Evolutionary conservation across 2,888 invertebrate genomes (phyloP).

Genomic region (Crepidodera aurea): DNA sequence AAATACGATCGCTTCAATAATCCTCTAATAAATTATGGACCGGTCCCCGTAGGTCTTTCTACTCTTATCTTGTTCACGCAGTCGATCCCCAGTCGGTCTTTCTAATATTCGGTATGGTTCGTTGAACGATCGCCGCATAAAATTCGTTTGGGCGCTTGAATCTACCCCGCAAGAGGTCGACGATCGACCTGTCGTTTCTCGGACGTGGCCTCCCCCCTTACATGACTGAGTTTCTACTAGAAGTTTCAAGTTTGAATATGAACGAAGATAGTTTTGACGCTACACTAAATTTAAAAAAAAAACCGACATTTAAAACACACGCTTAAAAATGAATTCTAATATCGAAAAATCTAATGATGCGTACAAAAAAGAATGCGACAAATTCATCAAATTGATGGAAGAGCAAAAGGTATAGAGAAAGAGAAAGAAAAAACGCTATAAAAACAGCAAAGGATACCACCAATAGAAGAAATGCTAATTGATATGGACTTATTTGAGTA

Average conservation of each 20-base stretch:
- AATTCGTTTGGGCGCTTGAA: constrained; percentile 4
- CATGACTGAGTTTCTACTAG: background rate
- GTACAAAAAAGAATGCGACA: no score
- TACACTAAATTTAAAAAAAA: no score
- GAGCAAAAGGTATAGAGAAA: no score
- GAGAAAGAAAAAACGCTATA: no score
- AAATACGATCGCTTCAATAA: constrained; percentile 1
- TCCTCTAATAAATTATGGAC: constrained; percentile 17
- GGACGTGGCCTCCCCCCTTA: background rate
- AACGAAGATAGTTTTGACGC: no score
- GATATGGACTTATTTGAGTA: no score
- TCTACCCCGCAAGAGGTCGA: constrained; percentile 31
- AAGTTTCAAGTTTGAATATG: background rate
- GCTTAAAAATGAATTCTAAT: no score
- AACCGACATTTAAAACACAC: no score
- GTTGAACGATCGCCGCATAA: background rate
- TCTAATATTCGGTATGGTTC: constrained; percentile 5
- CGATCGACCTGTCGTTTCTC: constrained; percentile 32
- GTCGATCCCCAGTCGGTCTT: constrained; percentile 16
- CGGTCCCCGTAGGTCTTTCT: constrained; percentile 21
- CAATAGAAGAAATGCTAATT: no score
- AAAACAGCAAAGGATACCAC: no score
- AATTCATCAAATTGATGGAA: no score
- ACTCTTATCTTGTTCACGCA: constrained; percentile 26
- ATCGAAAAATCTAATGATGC: no score